Percentiles rank a stretch among this genome's conserved stretches.
phyloP scores from a whole-genome alignment of 1,140 invertebrate species.

The Ceratitis capitata region DNA sequence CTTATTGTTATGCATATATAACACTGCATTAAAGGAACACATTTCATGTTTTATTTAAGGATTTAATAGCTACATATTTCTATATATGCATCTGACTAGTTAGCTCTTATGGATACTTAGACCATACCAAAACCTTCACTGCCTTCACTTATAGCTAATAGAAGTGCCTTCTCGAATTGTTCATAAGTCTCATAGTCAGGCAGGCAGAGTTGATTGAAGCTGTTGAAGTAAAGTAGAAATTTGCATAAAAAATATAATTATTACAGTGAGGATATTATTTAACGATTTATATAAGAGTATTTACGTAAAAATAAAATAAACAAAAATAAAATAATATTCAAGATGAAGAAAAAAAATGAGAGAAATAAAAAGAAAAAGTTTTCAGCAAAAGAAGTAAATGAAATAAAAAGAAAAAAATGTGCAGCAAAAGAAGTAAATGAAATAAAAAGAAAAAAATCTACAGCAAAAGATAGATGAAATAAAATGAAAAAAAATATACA shows the following conservation, averaged over 20 bases:
- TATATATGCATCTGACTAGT: constrained; percentile 1
- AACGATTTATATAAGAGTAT: no score
- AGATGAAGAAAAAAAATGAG: no score
- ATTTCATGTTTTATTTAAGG: not conserved
- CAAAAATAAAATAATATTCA: no score
- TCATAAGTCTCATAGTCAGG: constrained; percentile 95
- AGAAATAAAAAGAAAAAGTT: no score
- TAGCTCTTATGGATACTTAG: constrained; percentile 56
- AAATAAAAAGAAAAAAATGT: no score
- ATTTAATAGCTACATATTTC: not conserved
- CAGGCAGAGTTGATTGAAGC: constrained; percentile 95
- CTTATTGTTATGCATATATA: not conserved
- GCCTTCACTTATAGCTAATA: constrained; percentile 93
- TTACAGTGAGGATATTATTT: no score
- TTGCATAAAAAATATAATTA: no score
- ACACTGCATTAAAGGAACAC: constrained; percentile 31
- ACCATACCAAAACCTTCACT: constrained; percentile 96
- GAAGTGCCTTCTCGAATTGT: constrained; percentile 88
- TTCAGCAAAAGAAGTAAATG: no score
- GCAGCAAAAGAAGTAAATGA: no score
- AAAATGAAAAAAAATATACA: no score
- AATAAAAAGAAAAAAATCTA: not conserved
- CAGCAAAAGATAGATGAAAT: no score
- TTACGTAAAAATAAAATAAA: no score
- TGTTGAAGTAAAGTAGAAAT: constrained; percentile 66